Percentiles rank a stretch among this genome's conserved stretches.
These are phyloP conservation scores for Tympanuchus pallidicinctus DNA, from an alignment of 2,113 vertebrate genomes.

Conservation along the genomic window DNA sequence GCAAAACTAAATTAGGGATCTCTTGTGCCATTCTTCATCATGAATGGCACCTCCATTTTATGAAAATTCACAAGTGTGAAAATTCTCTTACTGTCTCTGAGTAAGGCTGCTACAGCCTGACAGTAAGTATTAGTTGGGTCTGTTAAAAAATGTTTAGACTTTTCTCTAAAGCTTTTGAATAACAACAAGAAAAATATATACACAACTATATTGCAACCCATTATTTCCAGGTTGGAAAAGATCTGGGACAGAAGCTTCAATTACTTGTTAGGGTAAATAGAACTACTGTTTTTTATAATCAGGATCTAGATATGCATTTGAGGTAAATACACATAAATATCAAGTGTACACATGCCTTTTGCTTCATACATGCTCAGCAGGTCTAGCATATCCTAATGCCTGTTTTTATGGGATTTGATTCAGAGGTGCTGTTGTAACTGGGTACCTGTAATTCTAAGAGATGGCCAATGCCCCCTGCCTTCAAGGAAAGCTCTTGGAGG, in stretches of 20 bases:
- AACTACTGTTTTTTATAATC: neutral
- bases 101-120: neutral
- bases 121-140: neutral
- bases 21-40: neutral
- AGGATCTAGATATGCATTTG: neutral
- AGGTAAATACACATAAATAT: neutral
- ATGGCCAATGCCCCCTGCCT: neutral
- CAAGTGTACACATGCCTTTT: neutral
- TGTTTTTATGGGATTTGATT: neutral
- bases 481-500: neutral
- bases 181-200: neutral
- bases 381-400: neutral
- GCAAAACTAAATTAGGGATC: neutral
- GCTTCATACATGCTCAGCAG: neutral
- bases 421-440: neutral
- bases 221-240: neutral
- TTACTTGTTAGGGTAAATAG: neutral
- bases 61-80: neutral
- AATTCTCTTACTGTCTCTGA: neutral
- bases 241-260: neutral
- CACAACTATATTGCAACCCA: fast-evolving
- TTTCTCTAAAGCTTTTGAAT: neutral
- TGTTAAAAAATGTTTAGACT: neutral
- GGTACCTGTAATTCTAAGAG: neutral
- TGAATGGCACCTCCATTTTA: neutral